phyloP scores from a whole-genome alignment of 2,888 invertebrate species.

The Perizoma affinitatum region DNA sequence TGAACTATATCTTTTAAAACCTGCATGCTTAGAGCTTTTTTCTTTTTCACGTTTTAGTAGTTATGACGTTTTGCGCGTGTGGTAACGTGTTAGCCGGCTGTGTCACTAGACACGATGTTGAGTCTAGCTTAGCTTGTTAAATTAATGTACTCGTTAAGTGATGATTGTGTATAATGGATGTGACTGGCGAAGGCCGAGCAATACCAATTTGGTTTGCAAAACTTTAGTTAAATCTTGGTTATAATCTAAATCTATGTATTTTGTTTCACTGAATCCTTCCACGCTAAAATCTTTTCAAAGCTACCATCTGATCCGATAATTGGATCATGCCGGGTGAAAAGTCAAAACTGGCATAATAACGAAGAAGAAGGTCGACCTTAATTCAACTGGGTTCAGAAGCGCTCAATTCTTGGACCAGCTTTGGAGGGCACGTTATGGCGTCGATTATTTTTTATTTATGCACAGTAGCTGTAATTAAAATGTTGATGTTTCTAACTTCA shows the following conservation, averaged over 20 bases:
- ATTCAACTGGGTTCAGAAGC: too few species aligned
- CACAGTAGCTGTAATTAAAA: too few species aligned
- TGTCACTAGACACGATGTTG: conserved; percentile 76
- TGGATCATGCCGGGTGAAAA: too few species aligned
- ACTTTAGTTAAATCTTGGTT: conserved; percentile 3
- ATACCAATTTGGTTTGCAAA: conserved; percentile 16
- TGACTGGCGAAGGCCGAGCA: conserved; percentile 26
- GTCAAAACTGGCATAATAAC: too few species aligned
- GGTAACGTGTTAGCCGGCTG: conserved; percentile 42
- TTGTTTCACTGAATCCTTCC: too few species aligned
- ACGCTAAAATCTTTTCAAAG: too few species aligned
- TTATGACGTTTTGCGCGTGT: conserved; percentile 39
- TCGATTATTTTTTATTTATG: too few species aligned
- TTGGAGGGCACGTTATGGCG: not conserved
- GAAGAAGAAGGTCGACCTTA: too few species aligned
- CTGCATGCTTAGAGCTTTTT: conserved; percentile 11
- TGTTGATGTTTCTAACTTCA: too few species aligned
- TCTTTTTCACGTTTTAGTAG: conserved; percentile 20
- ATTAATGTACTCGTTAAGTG: conserved; percentile 52
- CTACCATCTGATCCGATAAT: too few species aligned
- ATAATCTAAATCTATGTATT: too few species aligned
- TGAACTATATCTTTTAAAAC: conserved; percentile 29
- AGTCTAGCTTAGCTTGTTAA: conserved; percentile 68
- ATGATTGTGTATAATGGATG: conserved; percentile 51
- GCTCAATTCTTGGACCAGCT: too few species aligned